Percentiles rank a stretch among this genome's conserved stretches.
Conservation (phyloP, 2,888 invertebrate genomes). For the Dorcus parallelipipedus region DNA sequence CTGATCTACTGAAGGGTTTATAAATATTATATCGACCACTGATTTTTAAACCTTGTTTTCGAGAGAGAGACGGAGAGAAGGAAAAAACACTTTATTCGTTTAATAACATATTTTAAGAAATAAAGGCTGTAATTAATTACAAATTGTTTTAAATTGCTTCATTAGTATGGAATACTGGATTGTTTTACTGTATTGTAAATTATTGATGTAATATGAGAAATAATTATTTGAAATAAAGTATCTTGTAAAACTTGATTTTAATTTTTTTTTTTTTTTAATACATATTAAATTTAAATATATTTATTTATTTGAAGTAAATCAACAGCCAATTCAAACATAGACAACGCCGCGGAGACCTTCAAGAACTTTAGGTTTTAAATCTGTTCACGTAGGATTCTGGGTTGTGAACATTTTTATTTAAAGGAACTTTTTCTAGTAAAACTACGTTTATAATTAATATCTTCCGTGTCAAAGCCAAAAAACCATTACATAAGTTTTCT, state of each 20-base stretch:
- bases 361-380: no score
- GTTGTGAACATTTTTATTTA: no score
- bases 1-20: constrained; percentile 52
- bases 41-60: constrained; percentile 13
- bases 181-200: constrained; percentile 13
- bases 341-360: no score
- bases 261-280: no score
- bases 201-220: constrained; percentile 7
- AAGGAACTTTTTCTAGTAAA: no score
- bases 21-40: constrained; percentile 16
- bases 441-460: no score
- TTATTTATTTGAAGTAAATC: no score
- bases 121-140: constrained; percentile 21
- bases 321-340: no score
- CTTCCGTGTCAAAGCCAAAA: no score
- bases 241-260: not conserved
- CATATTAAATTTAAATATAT: no score
- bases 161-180: constrained; percentile 14
- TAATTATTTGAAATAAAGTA: not conserved
- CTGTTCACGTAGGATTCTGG: no score
- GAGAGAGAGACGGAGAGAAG: not conserved
- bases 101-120: constrained; percentile 19
- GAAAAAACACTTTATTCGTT: constrained; percentile 10
- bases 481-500: no score
- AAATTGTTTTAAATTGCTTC: constrained; percentile 19